Evolutionary conservation across 2,797 vertebrate species (phyloP).

Genomic region (Falco novaeseelandiae): DNA sequence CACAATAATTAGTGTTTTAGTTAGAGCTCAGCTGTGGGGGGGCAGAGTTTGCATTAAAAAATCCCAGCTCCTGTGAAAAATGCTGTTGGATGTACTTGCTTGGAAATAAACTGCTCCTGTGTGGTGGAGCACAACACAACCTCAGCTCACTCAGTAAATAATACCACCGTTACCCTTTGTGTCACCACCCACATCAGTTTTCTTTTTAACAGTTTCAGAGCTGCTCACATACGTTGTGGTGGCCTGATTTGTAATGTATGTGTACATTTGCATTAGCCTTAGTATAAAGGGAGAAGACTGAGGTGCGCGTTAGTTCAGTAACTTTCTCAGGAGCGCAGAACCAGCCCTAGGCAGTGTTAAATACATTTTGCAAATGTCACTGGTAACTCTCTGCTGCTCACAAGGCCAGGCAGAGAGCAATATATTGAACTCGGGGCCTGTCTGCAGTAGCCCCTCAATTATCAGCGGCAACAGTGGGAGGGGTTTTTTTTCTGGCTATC

Average conservation of each 20-base stretch:
- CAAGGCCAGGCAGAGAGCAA: background rate
- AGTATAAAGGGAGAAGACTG: background rate
- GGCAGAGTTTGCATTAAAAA: background rate
- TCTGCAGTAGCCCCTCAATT: background rate
- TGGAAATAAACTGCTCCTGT: background rate
- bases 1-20: background rate
- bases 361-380: background rate
- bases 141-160: background rate
- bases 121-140: background rate
- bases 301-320: background rate
- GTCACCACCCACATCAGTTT: background rate
- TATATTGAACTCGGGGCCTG: background rate
- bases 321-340: background rate
- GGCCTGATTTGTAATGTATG: background rate
- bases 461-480: background rate
- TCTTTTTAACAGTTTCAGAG: background rate
- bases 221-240: background rate
- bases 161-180: accelerated
- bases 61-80: background rate
- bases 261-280: background rate
- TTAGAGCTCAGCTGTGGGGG: background rate
- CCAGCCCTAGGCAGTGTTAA: background rate
- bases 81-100: background rate
- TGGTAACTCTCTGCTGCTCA: background rate
- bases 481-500: background rate